Evolutionary conservation across 30 jellyfish, hydroid and myxozoan genomes (phyloP).

Genomic region (Aurelia sp.): DNA sequence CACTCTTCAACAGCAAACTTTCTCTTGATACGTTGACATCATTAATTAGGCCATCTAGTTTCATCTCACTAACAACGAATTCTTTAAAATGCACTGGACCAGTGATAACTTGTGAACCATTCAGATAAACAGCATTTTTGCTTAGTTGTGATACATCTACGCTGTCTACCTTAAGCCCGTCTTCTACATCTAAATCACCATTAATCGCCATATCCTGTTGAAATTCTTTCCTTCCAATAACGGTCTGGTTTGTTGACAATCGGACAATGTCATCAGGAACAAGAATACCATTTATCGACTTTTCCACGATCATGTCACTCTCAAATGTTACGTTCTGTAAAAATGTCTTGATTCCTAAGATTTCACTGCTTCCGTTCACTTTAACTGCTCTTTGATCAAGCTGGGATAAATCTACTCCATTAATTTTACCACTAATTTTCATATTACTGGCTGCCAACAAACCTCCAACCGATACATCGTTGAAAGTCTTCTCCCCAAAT

Average conservation of each 20-base stretch:
- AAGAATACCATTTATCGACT: conserved; percentile 49
- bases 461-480: conserved; percentile 10
- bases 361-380: not conserved
- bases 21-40: conserved; percentile 57
- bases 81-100: conserved; percentile 31
- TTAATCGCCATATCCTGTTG: conserved; percentile 27
- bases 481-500: conserved; percentile 54
- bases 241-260: conserved; percentile 43
- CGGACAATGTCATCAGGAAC: conserved; percentile 61
- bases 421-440: conserved; percentile 31
- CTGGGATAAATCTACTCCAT: conserved; percentile 46
- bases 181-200: conserved; percentile 60
- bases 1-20: conserved; percentile 43
- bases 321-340: conserved; percentile 14
- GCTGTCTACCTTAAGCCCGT: conserved; percentile 56
- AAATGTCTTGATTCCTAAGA: conserved; percentile 52
- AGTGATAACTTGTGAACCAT: conserved; percentile 26
- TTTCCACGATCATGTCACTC: conserved; percentile 3
- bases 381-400: conserved; percentile 24
- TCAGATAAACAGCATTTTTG: conserved; percentile 32
- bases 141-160: conserved; percentile 67
- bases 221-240: conserved; percentile 53
- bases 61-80: conserved; percentile 4
- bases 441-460: conserved; percentile 11
- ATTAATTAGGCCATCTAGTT: conserved; percentile 50